Base-by-base conservation (phyloP, 1,140 invertebrate genomes). In the Drosophila malerkotliana region DNA sequence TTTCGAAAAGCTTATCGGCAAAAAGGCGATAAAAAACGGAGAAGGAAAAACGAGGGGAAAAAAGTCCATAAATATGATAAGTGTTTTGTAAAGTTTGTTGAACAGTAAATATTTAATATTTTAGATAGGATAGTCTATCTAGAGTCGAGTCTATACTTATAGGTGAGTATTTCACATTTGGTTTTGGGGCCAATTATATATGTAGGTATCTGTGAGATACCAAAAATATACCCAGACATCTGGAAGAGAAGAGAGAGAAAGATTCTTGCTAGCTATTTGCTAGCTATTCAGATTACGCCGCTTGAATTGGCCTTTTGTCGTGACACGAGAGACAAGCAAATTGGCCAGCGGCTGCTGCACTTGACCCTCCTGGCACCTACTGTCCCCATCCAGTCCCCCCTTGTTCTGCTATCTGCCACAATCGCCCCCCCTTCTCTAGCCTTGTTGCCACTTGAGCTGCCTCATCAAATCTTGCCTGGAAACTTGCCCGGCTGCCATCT, bases 271-370 rank as follows among this genome's bases (percentile, higher is more conserved):
- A 18, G 18, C 51, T 48, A 14, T 18, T 15, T 8, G 14, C 14
- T 12, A 32, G 48, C 18, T 67, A 44, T 63, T 66, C 63, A 68
- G 45, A 67, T 54, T 47, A 45, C 41, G 3, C 3, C 47, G 64
- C 63, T 30, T 57, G 67, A 69, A 57, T 57, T 74, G 72, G 72
- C 73, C 66, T 76, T 81, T 81, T 81, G 64, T 72, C 56, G 56
- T 53, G 52, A 61, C 69, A 77, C 41, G 52, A 54, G 59, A 69
- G 51, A 55, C 54, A 79, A 51, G 68, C 77, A 88, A 87, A 88
- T 88, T 87, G 82, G 81, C 78, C 80, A 77, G 61, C 67, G 78
- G 78, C 83, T 57, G 77, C 47, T 88, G 83, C 79, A 88, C 82
- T 87, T 88, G 82, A 83, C 83, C 82, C 74, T 49, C 18, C 60